phyloP scores from a whole-genome alignment of 2,888 invertebrate genomes.

The Vandiemenella viatica region DNA sequence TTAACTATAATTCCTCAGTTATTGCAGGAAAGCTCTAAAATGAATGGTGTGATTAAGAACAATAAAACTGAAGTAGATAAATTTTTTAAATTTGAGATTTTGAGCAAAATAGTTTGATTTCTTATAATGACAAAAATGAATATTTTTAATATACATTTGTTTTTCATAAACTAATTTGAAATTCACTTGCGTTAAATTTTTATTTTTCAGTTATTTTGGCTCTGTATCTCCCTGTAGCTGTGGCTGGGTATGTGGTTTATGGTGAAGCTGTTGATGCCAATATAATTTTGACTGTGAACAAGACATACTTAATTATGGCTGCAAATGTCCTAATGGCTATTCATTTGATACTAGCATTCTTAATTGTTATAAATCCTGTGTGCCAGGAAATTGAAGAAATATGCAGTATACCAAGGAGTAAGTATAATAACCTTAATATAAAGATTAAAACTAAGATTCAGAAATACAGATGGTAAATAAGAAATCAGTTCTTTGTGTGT shows the following conservation, averaged over 20 bases:
- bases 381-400: conserved; percentile 53
- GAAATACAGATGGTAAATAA: neutral
- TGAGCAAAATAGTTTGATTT: no score
- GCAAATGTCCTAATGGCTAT: conserved; percentile 46
- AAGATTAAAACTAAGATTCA: neutral
- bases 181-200: no score
- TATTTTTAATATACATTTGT: no score
- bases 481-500: no score
- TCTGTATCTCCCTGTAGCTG: conserved; percentile 43
- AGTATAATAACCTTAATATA: conserved; percentile 2
- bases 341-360: conserved; percentile 49
- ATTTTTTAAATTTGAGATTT: no score
- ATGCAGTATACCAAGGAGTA: conserved; percentile 35
- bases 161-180: no score
- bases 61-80: no score
- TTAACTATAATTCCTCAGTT: no score
- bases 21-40: no score
- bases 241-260: conserved; percentile 46
- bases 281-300: conserved; percentile 38
- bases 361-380: conserved; percentile 55
- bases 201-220: conserved; percentile 38
- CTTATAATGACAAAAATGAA: no score
- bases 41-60: no score
- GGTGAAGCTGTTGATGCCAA: conserved; percentile 44
- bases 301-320: conserved; percentile 37